Evolutionary conservation across 1,140 invertebrate genomes (phyloP), one percentile per base, ranked within the genome.

Genomic region (Orius insidiosus): DNA sequence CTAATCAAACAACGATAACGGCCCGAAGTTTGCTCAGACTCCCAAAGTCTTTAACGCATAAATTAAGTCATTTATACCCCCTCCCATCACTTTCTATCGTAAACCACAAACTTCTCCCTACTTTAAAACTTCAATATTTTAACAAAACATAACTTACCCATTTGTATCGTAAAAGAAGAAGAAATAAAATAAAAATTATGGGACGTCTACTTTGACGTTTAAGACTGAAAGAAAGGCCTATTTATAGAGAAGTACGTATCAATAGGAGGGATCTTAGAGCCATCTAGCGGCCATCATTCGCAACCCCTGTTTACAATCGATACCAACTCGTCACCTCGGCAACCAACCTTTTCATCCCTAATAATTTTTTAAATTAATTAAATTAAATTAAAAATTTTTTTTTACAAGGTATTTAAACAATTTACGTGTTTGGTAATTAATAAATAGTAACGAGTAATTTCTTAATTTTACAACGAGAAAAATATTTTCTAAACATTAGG

Each of bases 301-400:
- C 19, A 24, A 43, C 18, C 41, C 16, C 41, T 43, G 41, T 43
- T 43, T 43, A 43, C 41, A 43, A 43, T 43, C 41, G 41, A 43
- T 43, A 43, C 31, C 41, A 18, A 18, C 41, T 43, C 41, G n/a
- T 43, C 41, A 31, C 41, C 41, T 30, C 31, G 41, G 14, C 16
- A 43, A 43, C 41, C 16, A n/a, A 43, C 31, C 41, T 43, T 43
- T 43, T 43, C 41, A 24, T 31, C n/a, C 19, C 24, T 31, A 43
- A 43, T 43, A n/a, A 30, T 36, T 36, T 36, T 10, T 36, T 36
- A 15, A 33, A 6, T 33, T 6, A 33, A 33, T n/a, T 6, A 33
- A 33, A 33, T n/a, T n/a, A 33, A 33, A 7, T 33, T 33, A 33
- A 33, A 33, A 7, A 33, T n/a, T 6, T n/a, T 6, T 33, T 33